These are phyloP conservation scores for Nesometra sesokonis DNA, from an alignment of 35 echinoderm and acorn worm genomes.

Conservation along the genomic window DNA sequence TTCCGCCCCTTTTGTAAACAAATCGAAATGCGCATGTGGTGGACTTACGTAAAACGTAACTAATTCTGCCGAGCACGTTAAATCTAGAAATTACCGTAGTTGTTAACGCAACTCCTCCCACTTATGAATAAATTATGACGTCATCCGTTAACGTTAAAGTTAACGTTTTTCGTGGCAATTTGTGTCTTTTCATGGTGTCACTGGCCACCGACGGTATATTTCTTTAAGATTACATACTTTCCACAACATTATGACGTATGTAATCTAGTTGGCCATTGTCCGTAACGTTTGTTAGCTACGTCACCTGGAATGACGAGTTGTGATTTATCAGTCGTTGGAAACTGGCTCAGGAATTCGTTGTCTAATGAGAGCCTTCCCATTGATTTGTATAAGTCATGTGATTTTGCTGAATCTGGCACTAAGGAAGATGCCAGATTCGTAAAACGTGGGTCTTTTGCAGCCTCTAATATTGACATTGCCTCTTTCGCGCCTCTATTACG, in stretches of 20 bases:
- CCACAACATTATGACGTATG: neutral
- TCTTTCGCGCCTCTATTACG: neutral
- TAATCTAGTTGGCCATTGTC: neutral
- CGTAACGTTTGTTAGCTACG: neutral
- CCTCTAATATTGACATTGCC: neutral
- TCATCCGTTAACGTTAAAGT: too few relatives aligned
- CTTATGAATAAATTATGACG: too few relatives aligned
- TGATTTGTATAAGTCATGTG: conserved; percentile 35
- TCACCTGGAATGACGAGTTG: neutral
- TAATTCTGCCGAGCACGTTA: too few relatives aligned
- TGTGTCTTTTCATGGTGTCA: too few relatives aligned
- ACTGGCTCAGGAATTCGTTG: neutral
- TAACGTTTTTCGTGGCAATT: too few relatives aligned
- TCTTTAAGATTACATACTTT: too few relatives aligned
- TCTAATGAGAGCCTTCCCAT: neutral
- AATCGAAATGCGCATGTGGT: too few relatives aligned
- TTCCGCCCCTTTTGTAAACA: too few relatives aligned
- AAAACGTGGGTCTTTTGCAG: conserved; percentile 36
- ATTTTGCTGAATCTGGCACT: conserved; percentile 35
- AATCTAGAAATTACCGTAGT: too few relatives aligned
- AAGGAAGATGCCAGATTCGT: conserved; percentile 21
- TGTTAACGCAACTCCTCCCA: too few relatives aligned
- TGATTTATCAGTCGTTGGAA: neutral
- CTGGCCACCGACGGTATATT: too few relatives aligned
- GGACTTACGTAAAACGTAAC: too few relatives aligned